Base-by-base conservation (phyloP, 2,888 invertebrate genomes). In the Oconnorella tubifera region DNA sequence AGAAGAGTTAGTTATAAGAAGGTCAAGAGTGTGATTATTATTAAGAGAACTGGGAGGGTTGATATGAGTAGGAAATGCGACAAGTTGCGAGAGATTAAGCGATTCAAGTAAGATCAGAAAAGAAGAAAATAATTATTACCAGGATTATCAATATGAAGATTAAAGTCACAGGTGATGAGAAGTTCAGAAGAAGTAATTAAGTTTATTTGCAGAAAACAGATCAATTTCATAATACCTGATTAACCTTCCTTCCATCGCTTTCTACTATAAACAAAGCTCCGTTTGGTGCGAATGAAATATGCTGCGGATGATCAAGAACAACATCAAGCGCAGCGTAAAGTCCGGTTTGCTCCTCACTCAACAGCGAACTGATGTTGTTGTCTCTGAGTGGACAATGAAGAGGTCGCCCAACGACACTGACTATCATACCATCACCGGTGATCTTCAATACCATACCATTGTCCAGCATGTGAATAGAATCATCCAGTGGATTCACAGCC, bases 241-340 rank as follows among this genome's bases (percentile, higher is more conserved):
- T 96, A 61, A 96, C 91, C 72, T 94, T 86, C 89, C 91, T 69
- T 86, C 90, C 84, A 83, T 97, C 94, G 65, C 92, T 90, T 83
- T 97, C 96, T 1, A 95, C 92, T 29, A 97, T 89, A 79, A 92
- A 96, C 1, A 98, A 84, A 76, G 93, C 90, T 14, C 96, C 96
- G 71, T 89, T 90, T 0, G 93, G 92, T 53, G 92, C 92, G 80
- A 96, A 95, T 1, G 93, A 89, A 74, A 98, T 87, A 0, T 93
- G 91, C 69, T 91, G 84, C 2, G 95, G 92, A 0, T 92, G 91
- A 29, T 93, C 92, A 23, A 95, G 84, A 0, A 91, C 90, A 0
- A 93, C 92, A 74, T 92, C 92, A 0, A 92, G 91, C 0, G 94
- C 94, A 59, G 80, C 72, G 62, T 83, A 68, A 33, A 73, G 73